Percentiles rank a stretch among this genome's conserved stretches.
phyloP scores from a whole-genome alignment of 2,888 invertebrate species.

The Physocephala rufipes region DNA sequence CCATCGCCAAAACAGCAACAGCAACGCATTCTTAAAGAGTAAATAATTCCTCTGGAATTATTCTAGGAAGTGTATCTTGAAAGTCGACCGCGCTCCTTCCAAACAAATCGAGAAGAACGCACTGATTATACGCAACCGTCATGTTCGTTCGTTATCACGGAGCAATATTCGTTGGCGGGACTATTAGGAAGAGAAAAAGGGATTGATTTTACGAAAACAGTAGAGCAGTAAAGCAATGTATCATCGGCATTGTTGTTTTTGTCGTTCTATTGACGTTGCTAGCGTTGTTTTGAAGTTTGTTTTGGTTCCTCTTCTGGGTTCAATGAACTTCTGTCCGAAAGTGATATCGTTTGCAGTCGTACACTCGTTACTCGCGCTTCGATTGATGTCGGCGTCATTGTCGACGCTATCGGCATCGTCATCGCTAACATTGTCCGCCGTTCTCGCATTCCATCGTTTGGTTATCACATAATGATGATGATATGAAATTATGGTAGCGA shows the following conservation, averaged over 20 bases:
- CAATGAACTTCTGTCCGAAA: constrained; percentile 41
- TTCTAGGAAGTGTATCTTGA: background rate
- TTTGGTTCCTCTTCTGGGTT: constrained; percentile 41
- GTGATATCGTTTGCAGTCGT: constrained; percentile 33
- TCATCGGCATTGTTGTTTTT: background rate
- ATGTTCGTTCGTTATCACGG: background rate
- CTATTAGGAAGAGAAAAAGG: background rate
- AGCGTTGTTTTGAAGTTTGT: constrained; percentile 42
- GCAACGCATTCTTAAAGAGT: background rate
- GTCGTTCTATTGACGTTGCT: background rate
- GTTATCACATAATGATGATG: constrained; percentile 17
- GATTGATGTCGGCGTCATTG: background rate
- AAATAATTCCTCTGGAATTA: background rate
- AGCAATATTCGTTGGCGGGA: background rate
- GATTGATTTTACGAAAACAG: background rate
- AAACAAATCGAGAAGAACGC: background rate
- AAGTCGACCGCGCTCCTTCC: background rate
- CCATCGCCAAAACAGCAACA: background rate
- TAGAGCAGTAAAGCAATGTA: constrained; percentile 9
- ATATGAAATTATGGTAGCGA: background rate
- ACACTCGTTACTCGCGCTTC: background rate
- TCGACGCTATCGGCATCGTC: too few species aligned
- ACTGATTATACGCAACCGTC: background rate
- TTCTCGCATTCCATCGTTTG: too few species aligned
- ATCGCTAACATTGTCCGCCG: background rate